Evolutionary conservation across 2,797 vertebrate genomes (phyloP).

Genomic region (Varecia variegata): DNA sequence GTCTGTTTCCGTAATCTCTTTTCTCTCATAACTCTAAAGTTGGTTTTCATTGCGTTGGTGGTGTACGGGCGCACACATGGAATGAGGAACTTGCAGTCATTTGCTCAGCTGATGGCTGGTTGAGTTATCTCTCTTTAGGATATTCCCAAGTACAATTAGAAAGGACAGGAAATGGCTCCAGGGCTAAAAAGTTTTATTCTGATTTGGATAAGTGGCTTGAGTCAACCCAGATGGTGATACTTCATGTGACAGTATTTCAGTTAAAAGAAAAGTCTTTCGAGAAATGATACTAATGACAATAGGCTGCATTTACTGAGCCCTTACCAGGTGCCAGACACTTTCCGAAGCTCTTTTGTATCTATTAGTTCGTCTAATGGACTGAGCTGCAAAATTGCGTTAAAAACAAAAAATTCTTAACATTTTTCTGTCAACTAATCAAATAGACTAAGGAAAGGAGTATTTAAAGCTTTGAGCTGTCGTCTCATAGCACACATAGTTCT

Average conservation of each 20-base stretch:
- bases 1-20: slow-evolving; percentile 12
- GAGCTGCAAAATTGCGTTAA: background rate
- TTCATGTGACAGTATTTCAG: background rate
- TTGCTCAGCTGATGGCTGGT: slow-evolving; percentile 31
- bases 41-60: slow-evolving; percentile 27
- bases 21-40: slow-evolving; percentile 29
- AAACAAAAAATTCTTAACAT: background rate
- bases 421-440: slow-evolving; percentile 59
- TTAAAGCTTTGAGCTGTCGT: slow-evolving; percentile 32
- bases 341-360: background rate
- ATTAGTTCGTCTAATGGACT: slow-evolving; percentile 35
- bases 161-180: slow-evolving; percentile 36
- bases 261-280: slow-evolving; percentile 21
- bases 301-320: background rate
- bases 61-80: background rate
- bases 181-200: background rate
- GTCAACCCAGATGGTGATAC: slow-evolving; percentile 36
- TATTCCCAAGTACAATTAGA: slow-evolving; percentile 32
- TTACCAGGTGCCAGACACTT: background rate
- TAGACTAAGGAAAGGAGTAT: background rate
- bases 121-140: slow-evolving; percentile 31
- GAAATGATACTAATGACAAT: slow-evolving; percentile 5
- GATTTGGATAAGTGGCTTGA: slow-evolving; percentile 35
- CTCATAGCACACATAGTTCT: background rate
- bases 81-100: slow-evolving; percentile 17